A percentile compares a stretch with the other conserved stretches of the same genome.
Evolutionary conservation across 2,888 invertebrate species (phyloP).

Genomic region (Leptopilina myrica): DNA sequence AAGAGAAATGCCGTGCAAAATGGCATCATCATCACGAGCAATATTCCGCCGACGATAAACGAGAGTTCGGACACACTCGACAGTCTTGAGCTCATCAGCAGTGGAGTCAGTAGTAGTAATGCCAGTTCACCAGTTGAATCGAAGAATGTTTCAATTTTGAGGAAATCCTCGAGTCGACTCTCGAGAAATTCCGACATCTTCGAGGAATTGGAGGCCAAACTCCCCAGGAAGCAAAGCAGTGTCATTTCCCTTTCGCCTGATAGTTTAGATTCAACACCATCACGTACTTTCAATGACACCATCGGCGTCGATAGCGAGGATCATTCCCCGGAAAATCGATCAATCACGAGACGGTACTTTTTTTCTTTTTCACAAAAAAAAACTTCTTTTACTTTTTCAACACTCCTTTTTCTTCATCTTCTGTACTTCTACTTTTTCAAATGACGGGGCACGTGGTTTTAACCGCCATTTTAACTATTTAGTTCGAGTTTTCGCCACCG

Average conservation of each 20-base stretch:
- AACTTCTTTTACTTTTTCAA: no score
- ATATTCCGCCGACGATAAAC: constrained; percentile 63
- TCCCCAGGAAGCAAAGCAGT: constrained; percentile 61
- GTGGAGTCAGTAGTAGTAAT: constrained; percentile 45
- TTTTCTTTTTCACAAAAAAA: not conserved
- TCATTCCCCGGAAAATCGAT: constrained; percentile 54
- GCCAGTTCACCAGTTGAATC: constrained; percentile 59
- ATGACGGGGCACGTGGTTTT: no score
- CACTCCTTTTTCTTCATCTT: no score
- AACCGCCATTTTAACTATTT: no score
- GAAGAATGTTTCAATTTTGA: constrained; percentile 55
- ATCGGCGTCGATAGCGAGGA: constrained; percentile 39
- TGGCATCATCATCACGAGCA: constrained; percentile 58
- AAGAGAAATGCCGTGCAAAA: constrained; percentile 60
- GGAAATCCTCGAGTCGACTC: constrained; percentile 70
- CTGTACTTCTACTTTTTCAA: no score
- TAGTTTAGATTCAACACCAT: constrained; percentile 67
- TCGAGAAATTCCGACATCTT: constrained; percentile 71
- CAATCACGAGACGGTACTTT: constrained; percentile 55
- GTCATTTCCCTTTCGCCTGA: constrained; percentile 70
- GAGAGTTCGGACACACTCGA: constrained; percentile 62
- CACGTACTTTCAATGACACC: constrained; percentile 42
- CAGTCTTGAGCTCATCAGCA: constrained; percentile 61
- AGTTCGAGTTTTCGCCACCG: no score
- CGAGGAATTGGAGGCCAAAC: constrained; percentile 69